phyloP scores from a whole-genome alignment of 1,140 invertebrate genomes.

The Drosophila nebulosa region DNA sequence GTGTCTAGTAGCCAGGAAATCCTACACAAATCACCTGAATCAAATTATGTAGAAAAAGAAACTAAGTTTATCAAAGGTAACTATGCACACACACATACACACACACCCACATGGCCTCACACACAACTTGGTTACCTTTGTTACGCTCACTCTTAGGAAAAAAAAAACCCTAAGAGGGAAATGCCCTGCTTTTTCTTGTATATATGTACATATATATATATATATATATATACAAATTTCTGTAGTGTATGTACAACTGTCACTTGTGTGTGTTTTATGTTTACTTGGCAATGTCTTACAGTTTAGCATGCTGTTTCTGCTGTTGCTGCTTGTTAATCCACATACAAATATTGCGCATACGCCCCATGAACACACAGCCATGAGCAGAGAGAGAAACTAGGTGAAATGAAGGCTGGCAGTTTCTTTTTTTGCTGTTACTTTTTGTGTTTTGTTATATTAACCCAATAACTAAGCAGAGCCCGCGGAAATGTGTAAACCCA shows the following conservation, averaged over 20 bases:
- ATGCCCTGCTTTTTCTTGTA: constrained; percentile 17
- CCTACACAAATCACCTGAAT: neutral
- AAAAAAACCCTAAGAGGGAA: neutral
- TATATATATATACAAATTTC: neutral
- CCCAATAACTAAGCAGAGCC: constrained; percentile 67
- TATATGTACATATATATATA: constrained; percentile 1
- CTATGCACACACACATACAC: neutral
- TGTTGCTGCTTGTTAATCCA: constrained; percentile 58
- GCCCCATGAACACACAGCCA: constrained; percentile 20
- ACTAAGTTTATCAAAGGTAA: constrained; percentile 1
- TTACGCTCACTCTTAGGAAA: constrained; percentile 28
- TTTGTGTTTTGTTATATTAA: constrained; percentile 67
- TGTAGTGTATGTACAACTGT: constrained; percentile 34
- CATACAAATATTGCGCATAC: constrained; percentile 72
- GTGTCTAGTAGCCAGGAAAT: neutral
- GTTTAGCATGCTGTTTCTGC: constrained; percentile 20
- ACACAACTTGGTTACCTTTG: constrained; percentile 66
- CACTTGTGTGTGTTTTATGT: constrained; percentile 22
- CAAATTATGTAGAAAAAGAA: neutral
- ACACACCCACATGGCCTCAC: neutral
- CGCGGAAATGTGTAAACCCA: constrained; percentile 16
- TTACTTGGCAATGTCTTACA: constrained; percentile 36
- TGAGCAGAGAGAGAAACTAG: constrained; percentile 37
- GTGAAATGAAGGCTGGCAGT: constrained; percentile 33
- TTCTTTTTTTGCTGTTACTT: constrained; percentile 1